Base-by-base conservation (phyloP, 2,888 invertebrate species). In the Meta bourneti region DNA sequence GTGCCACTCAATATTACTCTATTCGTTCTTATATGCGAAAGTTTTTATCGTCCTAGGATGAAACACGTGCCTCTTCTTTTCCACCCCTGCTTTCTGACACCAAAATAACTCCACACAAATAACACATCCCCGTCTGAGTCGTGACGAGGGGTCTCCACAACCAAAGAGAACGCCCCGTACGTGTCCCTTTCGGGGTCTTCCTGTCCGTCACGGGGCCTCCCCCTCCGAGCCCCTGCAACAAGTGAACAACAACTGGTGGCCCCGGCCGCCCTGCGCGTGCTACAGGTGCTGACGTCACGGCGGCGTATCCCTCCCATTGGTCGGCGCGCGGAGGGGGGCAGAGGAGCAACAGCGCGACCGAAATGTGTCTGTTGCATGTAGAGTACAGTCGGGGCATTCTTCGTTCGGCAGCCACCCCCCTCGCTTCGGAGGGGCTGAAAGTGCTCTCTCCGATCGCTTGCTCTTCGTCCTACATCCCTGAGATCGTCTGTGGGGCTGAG, bases 271-370 rank as follows among this genome's bases (percentile, higher is more conserved):
- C 61, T 51, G 89, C 89, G 89, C 82, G 89, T 82, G 89, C 89
- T 82, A 89, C 89, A 89, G 89, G 89, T 89, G 89, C 49, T 89
- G 89, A 89, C 89, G 89, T 89, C 89, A 89, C 52, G 70, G 48
- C 48, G n/a, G 19, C 19, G 11, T 61, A n/a, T 61, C 81, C 49
- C 70, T 70, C 75, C 77, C 52, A 89, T 89, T 89, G 89, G 89
- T 75, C 77, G 89, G 51, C 19, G n/a, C 48, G 79, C 72, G 74
- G 79, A 70, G 86, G 78, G 52, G 87, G 72, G 54, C 74, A 48
- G 80, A 52, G 81, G 81, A 80, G 88, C 88, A 88, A 88, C 88
- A 88, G 88, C 85, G 77, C 77, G 85, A 70, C 79, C 74, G 80
- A 88, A 81, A 80, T 88, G 81, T 80, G 88, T 88, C 88, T 88